phyloP scores from a whole-genome alignment of 2,113 vertebrate genomes.

The Oplegnathus fasciatus region DNA sequence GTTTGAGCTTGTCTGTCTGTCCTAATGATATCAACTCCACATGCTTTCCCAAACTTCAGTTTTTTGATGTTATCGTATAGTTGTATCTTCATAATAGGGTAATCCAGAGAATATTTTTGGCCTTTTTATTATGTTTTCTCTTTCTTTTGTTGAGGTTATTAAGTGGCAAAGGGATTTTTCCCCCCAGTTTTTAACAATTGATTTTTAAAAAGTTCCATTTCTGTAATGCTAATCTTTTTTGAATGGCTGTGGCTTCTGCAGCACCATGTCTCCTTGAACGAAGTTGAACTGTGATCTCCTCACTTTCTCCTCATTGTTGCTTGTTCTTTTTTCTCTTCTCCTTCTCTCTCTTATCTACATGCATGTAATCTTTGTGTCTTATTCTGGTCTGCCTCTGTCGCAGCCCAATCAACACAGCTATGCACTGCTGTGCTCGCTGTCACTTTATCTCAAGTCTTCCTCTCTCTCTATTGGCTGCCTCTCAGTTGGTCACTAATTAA shows the following conservation, averaged over 20 bases:
- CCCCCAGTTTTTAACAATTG: not conserved
- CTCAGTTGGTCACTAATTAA: conserved; percentile 53
- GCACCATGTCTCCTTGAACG: not conserved
- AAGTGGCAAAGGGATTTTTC: too few species aligned
- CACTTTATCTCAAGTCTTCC: conserved; percentile 34
- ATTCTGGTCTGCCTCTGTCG: conserved; percentile 2
- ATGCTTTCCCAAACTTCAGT: not conserved
- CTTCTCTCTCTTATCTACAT: not conserved
- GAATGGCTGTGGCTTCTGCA: not conserved
- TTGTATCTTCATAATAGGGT: not conserved
- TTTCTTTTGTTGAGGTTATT: not conserved
- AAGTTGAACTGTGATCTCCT: not conserved
- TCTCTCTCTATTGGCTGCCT: conserved; percentile 42
- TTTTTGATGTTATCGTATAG: not conserved
- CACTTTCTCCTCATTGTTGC: not conserved
- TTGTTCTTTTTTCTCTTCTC: not conserved
- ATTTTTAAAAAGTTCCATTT: not conserved
- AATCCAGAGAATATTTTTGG: not conserved
- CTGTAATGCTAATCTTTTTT: not conserved
- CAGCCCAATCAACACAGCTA: conserved; percentile 3
- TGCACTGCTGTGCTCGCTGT: conserved; percentile 50
- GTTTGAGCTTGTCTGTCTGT: conserved; percentile 1
- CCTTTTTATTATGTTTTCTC: not conserved
- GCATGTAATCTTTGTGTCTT: conserved; percentile 13
- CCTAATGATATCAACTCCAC: not conserved